Evolutionary conservation across 1,140 invertebrate species (phyloP), one percentile per base, ranked within the genome.

Genomic region (Camponotus pennsylvanicus): DNA sequence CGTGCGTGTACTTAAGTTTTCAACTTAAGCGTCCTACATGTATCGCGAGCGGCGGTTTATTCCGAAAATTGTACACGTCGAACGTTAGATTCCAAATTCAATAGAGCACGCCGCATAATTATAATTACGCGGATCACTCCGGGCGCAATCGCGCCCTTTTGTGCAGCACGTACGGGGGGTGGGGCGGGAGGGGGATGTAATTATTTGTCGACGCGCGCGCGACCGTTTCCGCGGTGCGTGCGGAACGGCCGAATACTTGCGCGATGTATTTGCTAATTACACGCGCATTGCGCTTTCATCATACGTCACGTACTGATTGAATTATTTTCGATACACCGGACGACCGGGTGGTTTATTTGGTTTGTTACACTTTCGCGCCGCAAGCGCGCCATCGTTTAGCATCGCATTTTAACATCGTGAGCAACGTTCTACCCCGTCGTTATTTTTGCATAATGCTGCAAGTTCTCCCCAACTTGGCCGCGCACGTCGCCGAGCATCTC

Each of bases 181-280:
- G 9, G 40, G 55, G 55, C 8, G 5, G 11, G 3, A 18, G 7
- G 32, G 2, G 13, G 57, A 1, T 32, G 64, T 49, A 86, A 67
- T 75, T 84, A 84, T 76, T 84, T 76, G 86, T 45, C 70, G 86
- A 42, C 61, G 45, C 42, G 45, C 61, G 45, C 42, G 45, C 18
- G 57, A 61, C 77, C 27, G 77, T 80, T 57, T 52, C 57, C 11
- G 32, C 45, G 32, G 49, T 34, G 32, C 21, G 42, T 32, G 45
- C 7, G 34, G 9, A 69, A 59, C 52, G 37, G 27, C 40, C 67
- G 79, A 82, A 15, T 73, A 73, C 79, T 82, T 73, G 61, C 52
- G 79, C 79, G 67, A 61, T 82, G 67, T 83, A 83, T 83, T 83
- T 75, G 79, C 79, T 75, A 83, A 83, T 83, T 75, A 83, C 69